Conservation (phyloP, 2,888 invertebrate genomes). For the Xestia c-nigrum region DNA sequence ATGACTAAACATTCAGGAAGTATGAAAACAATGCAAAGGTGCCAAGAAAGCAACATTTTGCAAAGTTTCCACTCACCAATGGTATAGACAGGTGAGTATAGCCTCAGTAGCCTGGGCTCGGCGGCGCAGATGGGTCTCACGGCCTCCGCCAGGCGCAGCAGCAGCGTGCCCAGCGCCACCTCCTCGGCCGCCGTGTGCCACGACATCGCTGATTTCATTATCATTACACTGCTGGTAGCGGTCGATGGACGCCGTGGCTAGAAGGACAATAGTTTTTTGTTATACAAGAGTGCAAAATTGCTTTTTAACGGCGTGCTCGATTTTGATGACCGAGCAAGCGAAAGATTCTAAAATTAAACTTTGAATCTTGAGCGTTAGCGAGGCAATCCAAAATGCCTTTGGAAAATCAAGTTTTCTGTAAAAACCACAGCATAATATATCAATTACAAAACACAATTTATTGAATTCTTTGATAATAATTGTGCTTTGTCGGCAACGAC, state of each 20-base stretch:
- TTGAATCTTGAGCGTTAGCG: too few relatives aligned
- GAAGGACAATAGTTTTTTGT: background rate
- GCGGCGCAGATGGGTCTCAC: conserved; percentile 75
- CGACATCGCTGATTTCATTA: conserved; percentile 75
- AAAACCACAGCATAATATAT: too few relatives aligned
- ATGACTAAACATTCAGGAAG: background rate
- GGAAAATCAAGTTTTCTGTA: too few relatives aligned
- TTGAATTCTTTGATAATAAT: too few relatives aligned
- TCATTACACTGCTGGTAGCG: background rate
- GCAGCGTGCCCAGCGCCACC: conserved; percentile 74
- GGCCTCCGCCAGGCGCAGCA: conserved; percentile 80
- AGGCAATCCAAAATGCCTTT: too few relatives aligned
- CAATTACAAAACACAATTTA: too few relatives aligned
- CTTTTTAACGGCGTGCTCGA: too few relatives aligned
- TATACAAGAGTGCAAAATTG: too few relatives aligned
- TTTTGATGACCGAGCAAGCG: too few relatives aligned
- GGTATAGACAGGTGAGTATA: conserved; percentile 79
- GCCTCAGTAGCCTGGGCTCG: conserved; percentile 79
- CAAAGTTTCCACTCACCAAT: conserved; percentile 71
- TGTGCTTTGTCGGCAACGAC: too few relatives aligned
- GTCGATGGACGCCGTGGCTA: conserved; percentile 54
- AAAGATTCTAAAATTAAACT: too few relatives aligned
- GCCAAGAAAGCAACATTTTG: background rate
- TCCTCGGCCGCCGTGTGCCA: conserved; percentile 77
- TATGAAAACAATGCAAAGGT: background rate